Evolutionary conservation across 2,797 vertebrate species (phyloP), one percentile per base, ranked within the genome.

Genomic region (Cossypha dichroa): DNA sequence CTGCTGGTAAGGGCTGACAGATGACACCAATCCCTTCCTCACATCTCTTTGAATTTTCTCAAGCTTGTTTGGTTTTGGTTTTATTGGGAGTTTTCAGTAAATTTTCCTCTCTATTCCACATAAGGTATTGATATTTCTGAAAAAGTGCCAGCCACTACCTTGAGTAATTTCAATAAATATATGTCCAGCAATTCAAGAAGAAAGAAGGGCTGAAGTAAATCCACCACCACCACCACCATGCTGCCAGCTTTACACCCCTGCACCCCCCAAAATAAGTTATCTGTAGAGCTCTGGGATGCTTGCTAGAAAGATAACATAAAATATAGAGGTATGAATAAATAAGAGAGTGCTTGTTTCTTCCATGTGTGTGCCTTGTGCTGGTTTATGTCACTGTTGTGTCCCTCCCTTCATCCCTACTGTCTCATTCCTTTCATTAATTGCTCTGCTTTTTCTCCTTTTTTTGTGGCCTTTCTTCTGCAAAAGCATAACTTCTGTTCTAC

Each of bases 401-500:
- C 76, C 33, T 88, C 59, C 48, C 29, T 90, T 90, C 87, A 80
- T 94, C 89, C 66, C 40, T 51, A 8, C 62, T 84, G 81, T 67
- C 90, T 89, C 90, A 51, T 95, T 96, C 34, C 49, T 85, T 83
- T 85, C 85, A 94, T 94, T 93, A 94, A 85, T 87, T 85, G 49
- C 40, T 74, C 46, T 89, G 25, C 12, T 79, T 93, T 86, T 69
- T 51, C 18, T 85, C 29, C 14, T 36, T 31, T 76, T 77, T 51
- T 73, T 12, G 41, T 29, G 26, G 19, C 15, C 33, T 90, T 87
- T 81, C 64, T 74, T 76, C 21, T 70, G 28, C 23, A 81, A 60
- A 43, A 78, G 20, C 16, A 4, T 45, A 36, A 80, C 28, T 88
- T 93, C 54, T 78, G 6, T 48, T 83, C 68, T 46, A 7, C 41